These are phyloP conservation scores for Branchipolynoe longqiensis DNA, from an alignment of 2,888 invertebrate genomes.

Conservation along the genomic window DNA sequence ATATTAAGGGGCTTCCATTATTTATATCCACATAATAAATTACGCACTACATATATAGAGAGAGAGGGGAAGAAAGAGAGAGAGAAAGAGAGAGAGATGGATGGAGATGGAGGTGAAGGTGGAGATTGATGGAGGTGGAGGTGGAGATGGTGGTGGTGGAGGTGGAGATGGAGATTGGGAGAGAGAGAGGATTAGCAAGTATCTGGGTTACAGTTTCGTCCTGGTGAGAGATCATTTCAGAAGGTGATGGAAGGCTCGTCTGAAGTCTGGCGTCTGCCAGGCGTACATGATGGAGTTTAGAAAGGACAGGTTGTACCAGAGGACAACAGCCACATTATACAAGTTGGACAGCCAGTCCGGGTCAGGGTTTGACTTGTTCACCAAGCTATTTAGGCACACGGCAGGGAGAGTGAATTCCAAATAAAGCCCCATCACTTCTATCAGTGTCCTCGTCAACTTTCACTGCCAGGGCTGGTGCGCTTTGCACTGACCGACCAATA, in stretches of 20 bases:
- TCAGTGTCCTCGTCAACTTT: slow-evolving; percentile 35
- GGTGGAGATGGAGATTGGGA: no score
- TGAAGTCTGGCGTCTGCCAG: slow-evolving; percentile 24
- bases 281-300: slow-evolving; percentile 19
- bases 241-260: not conserved
- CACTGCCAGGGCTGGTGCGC: slow-evolving; percentile 18
- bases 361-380: not conserved
- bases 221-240: no score
- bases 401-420: not conserved
- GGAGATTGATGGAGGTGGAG: no score
- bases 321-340: slow-evolving; percentile 3
- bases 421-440: slow-evolving; percentile 12
- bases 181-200: no score
- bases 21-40: no score
- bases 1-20: no score
- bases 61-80: no score
- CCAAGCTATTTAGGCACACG: slow-evolving; percentile 9
- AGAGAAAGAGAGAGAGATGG: no score
- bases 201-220: no score
- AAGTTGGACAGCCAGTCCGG: not conserved
- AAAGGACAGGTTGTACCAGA: slow-evolving; percentile 22
- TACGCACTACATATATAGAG: no score
- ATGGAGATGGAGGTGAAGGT: no score
- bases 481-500: not conserved
- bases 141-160: no score